A percentile compares a stretch with the other conserved stretches of the same genome.
Conservation (phyloP, 2,113 vertebrate genomes). For the Myiozetetes cayanensis region DNA sequence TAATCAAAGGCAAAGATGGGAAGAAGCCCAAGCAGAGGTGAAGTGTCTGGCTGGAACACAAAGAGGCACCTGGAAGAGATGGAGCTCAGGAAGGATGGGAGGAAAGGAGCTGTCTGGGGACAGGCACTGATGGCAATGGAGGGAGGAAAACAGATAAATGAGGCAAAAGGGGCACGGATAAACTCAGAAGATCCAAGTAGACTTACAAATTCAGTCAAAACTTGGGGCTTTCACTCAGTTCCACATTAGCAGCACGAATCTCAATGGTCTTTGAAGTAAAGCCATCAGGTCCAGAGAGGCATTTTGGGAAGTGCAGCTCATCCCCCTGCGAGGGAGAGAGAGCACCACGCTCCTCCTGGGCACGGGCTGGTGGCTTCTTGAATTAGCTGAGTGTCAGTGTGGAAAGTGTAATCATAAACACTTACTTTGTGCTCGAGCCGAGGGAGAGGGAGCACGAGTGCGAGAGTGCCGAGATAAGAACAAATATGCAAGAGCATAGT, state of each 20-base stretch:
- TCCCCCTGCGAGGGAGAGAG: background rate
- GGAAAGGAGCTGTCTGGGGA: background rate
- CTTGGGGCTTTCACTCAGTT: background rate
- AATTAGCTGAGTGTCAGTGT: conserved; percentile 48
- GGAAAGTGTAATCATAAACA: conserved; percentile 47
- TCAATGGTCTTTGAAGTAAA: background rate
- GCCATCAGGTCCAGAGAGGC: fast-evolving
- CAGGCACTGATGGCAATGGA: background rate
- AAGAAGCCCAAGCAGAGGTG: background rate
- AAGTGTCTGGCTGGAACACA: background rate
- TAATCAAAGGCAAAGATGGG: background rate
- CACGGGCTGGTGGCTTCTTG: background rate
- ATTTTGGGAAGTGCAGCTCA: background rate
- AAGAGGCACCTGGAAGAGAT: background rate
- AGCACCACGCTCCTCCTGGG: background rate
- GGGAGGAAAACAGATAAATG: background rate
- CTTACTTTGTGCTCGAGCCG: conserved; percentile 47
- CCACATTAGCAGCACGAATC: fast-evolving
- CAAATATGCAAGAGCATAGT: conserved; percentile 66
- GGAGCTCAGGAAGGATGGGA: background rate
- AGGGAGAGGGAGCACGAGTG: background rate
- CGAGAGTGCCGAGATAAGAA: conserved; percentile 47
- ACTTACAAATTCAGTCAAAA: background rate
- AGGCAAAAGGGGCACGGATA: background rate
- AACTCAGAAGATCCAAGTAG: background rate